Conservation (phyloP, 37 sponge, comb jelly and placozoan genomes). For the Crambe crambe region DNA sequence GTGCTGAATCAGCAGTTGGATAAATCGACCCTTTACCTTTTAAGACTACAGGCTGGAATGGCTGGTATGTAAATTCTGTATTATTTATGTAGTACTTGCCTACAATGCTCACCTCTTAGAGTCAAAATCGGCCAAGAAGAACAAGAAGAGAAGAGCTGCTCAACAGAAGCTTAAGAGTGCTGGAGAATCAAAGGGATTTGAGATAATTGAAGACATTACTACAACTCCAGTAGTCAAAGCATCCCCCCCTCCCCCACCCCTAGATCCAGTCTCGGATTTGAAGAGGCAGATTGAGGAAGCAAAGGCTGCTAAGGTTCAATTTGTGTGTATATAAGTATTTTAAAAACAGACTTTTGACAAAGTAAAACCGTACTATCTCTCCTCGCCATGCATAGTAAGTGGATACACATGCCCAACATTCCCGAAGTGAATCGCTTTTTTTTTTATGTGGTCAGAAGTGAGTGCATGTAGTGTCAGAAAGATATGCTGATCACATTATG, state of each 20-base stretch:
- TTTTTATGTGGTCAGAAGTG: no score
- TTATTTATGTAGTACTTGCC: neutral
- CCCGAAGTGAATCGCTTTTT: no score
- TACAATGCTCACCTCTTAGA: neutral
- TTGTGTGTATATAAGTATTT: neutral
- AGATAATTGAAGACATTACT: neutral
- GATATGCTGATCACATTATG: no score
- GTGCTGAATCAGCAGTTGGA: no score
- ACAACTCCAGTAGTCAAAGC: neutral
- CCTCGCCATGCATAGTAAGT: no score
- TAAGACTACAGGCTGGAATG: no score
- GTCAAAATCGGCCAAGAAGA: slow-evolving; percentile 40
- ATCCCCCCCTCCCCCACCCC: neutral
- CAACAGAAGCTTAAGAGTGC: neutral
- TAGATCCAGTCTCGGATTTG: slow-evolving; percentile 41
- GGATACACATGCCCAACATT: no score
- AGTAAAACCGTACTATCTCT: no score
- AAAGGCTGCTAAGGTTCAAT: slow-evolving; percentile 50
- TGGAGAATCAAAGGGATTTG: neutral
- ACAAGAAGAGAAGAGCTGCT: slow-evolving; percentile 29
- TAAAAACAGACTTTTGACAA: no score
- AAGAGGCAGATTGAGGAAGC: slow-evolving; percentile 71
- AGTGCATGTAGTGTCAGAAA: no score
- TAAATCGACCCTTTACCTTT: slow-evolving; percentile 15
- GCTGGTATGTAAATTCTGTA: neutral